Conservation (phyloP, 2,113 vertebrate species). For the Clarias gariepinus region DNA sequence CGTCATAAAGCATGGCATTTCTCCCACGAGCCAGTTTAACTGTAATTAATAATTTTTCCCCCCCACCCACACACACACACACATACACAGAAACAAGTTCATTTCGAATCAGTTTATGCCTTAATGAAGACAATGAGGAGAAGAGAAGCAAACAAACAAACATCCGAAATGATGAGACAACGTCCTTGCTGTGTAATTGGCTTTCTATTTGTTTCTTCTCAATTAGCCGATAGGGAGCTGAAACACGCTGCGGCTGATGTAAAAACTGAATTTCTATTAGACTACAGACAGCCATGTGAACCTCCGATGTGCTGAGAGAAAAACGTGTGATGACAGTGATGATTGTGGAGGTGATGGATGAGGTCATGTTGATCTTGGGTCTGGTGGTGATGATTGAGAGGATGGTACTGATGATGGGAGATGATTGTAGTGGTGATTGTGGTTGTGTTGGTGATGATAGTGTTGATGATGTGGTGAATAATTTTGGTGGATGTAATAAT, state of each 20-base stretch:
- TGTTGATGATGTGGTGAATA: neutral
- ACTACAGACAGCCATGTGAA: neutral
- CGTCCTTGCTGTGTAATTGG: constrained; percentile 15
- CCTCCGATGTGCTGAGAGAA: neutral
- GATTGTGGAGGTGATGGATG: neutral
- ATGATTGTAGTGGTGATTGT: neutral
- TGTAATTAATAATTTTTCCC: constrained; percentile 12
- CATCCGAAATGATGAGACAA: neutral
- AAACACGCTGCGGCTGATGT: neutral
- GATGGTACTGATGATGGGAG: too few relatives aligned
- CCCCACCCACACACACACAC: too few relatives aligned
- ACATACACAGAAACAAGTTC: neutral
- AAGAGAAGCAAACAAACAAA: constrained; percentile 21
- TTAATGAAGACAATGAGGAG: constrained; percentile 25
- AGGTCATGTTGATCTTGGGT: neutral
- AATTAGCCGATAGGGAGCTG: neutral
- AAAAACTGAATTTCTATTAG: neutral
- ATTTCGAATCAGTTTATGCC: constrained; percentile 12
- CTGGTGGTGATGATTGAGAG: neutral
- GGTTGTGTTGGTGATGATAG: neutral
- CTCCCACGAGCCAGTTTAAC: constrained; percentile 4
- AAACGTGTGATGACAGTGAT: neutral
- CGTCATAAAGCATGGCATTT: neutral
- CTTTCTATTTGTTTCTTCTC: constrained; percentile 15
- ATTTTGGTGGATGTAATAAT: neutral